Conservation (phyloP, 2,888 invertebrate genomes). For the Endotricha flammealis region DNA sequence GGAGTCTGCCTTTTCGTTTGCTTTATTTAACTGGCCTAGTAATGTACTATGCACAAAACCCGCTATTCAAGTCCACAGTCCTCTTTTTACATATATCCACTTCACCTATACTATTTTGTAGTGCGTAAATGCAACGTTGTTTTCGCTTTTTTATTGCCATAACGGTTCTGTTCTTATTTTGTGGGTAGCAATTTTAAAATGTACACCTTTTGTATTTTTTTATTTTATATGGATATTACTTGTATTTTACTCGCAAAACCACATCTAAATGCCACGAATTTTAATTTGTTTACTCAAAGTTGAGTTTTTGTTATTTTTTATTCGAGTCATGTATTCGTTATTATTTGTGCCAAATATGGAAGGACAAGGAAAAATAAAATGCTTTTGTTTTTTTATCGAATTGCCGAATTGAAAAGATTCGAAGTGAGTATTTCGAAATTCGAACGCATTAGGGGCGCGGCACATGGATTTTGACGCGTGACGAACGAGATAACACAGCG, state of each 20-base stretch:
- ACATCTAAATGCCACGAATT: background rate
- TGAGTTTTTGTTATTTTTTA: conserved; percentile 1
- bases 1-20: conserved; percentile 41
- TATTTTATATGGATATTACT: conserved; percentile 18
- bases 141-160: conserved; percentile 20
- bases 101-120: conserved; percentile 19
- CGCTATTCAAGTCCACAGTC: conserved; percentile 17
- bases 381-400: background rate
- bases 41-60: conserved; percentile 37
- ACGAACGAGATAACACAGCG: conserved; percentile 30
- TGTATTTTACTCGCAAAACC: conserved; percentile 12
- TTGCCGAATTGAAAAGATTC: background rate
- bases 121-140: conserved; percentile 10
- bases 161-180: conserved; percentile 26
- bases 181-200: conserved; percentile 13
- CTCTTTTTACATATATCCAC: conserved; percentile 25
- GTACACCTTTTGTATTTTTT: conserved; percentile 14
- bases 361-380: background rate
- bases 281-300: background rate
- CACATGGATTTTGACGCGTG: conserved; percentile 51
- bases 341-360: background rate
- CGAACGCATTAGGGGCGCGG: conserved; percentile 40
- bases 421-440: conserved; percentile 32
- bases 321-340: background rate
- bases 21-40: conserved; percentile 44